Evolutionary conservation across 1,140 invertebrate genomes (phyloP).

Genomic region (Heliconius hewitsoni): DNA sequence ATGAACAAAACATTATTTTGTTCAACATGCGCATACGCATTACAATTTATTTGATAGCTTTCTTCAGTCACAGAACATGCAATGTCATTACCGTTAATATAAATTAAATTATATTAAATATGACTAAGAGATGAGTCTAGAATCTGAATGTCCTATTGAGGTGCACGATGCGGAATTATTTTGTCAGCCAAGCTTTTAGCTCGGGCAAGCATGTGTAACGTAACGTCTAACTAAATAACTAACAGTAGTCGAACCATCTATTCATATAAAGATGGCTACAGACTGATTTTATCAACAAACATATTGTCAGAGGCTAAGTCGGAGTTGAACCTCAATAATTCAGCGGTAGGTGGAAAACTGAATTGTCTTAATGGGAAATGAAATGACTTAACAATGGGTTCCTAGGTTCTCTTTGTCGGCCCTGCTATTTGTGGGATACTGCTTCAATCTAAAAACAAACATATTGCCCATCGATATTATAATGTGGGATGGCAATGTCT

Average conservation of each 20-base stretch:
- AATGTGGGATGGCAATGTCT: no score
- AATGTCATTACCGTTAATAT: conserved; percentile 2
- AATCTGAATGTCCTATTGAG: conserved; percentile 20
- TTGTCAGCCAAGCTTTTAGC: conserved; percentile 45
- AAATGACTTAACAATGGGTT: no score
- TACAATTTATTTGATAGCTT: background rate
- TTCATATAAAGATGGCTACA: conserved; percentile 20
- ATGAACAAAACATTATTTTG: background rate
- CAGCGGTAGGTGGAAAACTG: no score
- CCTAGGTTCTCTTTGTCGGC: no score
- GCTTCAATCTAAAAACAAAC: no score
- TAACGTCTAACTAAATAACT: conserved; percentile 37
- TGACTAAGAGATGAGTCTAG: conserved; percentile 13
- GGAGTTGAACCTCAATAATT: no score
- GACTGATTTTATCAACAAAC: background rate
- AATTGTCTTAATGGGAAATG: no score
- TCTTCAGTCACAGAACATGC: background rate
- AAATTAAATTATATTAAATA: conserved; percentile 10
- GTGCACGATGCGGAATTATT: conserved; percentile 38
- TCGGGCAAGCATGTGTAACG: conserved; percentile 45
- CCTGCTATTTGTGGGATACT: no score
- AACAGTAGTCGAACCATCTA: conserved; percentile 30
- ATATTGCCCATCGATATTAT: no score
- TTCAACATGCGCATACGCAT: background rate
- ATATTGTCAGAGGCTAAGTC: background rate